Percentiles rank a stretch among this genome's conserved stretches.
phyloP scores from a whole-genome alignment of 2,113 vertebrate genomes.

The Notechis scutatus region DNA sequence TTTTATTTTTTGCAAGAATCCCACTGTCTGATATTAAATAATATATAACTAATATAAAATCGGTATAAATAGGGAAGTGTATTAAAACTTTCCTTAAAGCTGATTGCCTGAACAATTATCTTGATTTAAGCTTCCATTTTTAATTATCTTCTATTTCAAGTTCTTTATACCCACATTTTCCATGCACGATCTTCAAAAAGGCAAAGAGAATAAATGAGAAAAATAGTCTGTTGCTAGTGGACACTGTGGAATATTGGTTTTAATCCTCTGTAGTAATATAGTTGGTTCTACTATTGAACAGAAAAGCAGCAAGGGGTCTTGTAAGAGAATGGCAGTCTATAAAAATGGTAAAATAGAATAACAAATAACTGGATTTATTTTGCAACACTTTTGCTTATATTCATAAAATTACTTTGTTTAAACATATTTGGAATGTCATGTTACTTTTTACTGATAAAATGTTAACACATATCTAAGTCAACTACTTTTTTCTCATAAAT shows the following conservation, averaged over 20 bases:
- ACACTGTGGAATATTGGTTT: not conserved
- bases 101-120: not conserved
- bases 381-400: not conserved
- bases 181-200: not conserved
- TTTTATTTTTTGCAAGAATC: not conserved
- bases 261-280: not conserved
- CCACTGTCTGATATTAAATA: conserved; percentile 2
- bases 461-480: not conserved
- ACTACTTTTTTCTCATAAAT: not conserved
- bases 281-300: not conserved
- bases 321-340: not conserved
- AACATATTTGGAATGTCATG: not conserved
- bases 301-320: not conserved
- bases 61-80: conserved; percentile 15
- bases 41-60: conserved; percentile 13
- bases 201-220: not conserved
- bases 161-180: not conserved
- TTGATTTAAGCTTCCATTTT: not conserved
- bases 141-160: not conserved
- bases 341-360: not conserved
- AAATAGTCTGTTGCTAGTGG: not conserved
- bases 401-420: not conserved
- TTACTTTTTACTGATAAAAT: not conserved
- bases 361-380: not conserved
- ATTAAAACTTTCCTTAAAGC: not conserved